phyloP scores from a whole-genome alignment of 2,113 vertebrate species.

The Lates calcarifer region DNA sequence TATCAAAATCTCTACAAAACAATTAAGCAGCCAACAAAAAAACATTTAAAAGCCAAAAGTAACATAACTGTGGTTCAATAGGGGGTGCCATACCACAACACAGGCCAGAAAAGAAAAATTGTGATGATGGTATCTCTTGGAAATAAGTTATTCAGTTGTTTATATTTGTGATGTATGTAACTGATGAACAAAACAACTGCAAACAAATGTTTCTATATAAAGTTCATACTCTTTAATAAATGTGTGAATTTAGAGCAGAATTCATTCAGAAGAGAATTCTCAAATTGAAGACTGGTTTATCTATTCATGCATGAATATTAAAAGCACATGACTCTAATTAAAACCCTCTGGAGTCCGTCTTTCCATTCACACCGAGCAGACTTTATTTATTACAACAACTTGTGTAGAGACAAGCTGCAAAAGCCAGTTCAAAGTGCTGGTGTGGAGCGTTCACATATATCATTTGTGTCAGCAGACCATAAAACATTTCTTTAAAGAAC shows the following conservation, averaged over 20 bases:
- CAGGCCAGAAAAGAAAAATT: background rate
- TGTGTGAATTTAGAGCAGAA: background rate
- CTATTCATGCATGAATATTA: background rate
- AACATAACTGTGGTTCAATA: slow-evolving; percentile 44
- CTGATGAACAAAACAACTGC: background rate
- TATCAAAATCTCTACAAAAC: slow-evolving; percentile 5
- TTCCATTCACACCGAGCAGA: background rate
- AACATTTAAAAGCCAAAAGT: slow-evolving; percentile 27
- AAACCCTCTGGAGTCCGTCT: background rate
- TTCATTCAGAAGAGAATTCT: background rate
- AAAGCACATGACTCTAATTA: background rate
- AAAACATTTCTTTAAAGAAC: too few species aligned
- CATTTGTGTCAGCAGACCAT: too few species aligned
- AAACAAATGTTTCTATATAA: background rate
- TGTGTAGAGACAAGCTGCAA: background rate
- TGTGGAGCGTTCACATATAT: too few species aligned
- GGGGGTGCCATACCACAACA: slow-evolving; percentile 52
- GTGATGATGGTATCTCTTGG: background rate
- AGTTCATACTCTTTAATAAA: background rate
- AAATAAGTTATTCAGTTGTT: background rate
- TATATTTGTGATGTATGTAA: background rate
- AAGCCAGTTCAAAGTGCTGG: background rate
- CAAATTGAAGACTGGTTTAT: background rate
- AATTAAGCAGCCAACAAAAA: slow-evolving; percentile 10
- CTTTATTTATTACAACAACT: background rate